A percentile compares a stretch with the other conserved stretches of the same genome.
Conservation (phyloP, 2,113 vertebrate genomes). For the Phyllostomus hastatus region DNA sequence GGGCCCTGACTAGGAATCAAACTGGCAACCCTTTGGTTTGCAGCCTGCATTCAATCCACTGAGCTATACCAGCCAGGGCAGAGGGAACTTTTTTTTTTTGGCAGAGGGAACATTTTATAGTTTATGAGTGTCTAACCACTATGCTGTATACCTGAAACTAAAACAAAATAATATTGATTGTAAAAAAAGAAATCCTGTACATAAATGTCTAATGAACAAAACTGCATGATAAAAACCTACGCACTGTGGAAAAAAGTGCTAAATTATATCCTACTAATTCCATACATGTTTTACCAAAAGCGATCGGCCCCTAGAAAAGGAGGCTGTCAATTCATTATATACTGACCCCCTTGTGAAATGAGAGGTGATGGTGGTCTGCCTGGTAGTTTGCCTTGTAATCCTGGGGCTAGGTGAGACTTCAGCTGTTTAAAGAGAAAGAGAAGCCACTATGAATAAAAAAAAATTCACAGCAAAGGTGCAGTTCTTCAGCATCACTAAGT, state of each 20-base stretch:
- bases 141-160: background rate
- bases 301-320: background rate
- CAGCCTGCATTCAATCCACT: too few species aligned
- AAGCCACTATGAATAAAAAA: background rate
- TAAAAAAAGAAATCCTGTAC: background rate
- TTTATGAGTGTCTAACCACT: background rate
- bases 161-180: background rate
- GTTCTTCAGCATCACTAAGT: background rate
- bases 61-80: too few species aligned
- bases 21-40: too few species aligned
- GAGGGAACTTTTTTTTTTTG: background rate
- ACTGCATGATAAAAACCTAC: background rate
- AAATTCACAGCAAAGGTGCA: background rate
- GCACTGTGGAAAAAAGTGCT: background rate
- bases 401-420: constrained; percentile 85
- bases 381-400: constrained; percentile 88
- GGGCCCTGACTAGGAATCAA: too few species aligned
- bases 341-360: constrained; percentile 92
- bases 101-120: background rate
- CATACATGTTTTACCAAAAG: background rate
- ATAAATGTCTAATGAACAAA: background rate
- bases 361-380: constrained; percentile 89
- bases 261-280: background rate
- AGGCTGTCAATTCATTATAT: background rate
- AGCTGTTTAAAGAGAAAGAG: constrained; percentile 59